These are phyloP conservation scores for Ammodytes dubius DNA, from an alignment of 2,113 vertebrate genomes.

Conservation along the genomic window DNA sequence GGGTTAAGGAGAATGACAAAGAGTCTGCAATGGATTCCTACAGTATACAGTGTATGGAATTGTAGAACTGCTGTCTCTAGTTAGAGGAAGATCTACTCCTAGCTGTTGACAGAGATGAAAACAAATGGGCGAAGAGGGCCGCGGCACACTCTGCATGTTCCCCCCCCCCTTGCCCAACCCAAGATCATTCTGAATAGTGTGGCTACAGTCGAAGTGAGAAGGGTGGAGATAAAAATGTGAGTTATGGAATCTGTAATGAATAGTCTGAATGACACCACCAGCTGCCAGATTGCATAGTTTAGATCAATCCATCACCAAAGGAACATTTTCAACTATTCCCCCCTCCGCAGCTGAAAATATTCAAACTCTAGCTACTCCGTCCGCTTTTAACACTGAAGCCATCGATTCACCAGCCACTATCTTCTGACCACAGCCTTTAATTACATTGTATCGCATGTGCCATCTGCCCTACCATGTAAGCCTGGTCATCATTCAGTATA, in stretches of 20 bases:
- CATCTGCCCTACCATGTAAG: constrained; percentile 60
- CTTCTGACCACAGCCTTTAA: constrained; percentile 67
- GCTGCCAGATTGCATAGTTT: constrained; percentile 72
- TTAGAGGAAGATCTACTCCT: neutral
- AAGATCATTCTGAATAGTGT: constrained; percentile 4
- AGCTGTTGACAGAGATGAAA: constrained; percentile 37
- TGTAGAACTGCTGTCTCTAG: neutral
- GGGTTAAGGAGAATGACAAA: constrained; percentile 20
- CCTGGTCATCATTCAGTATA: constrained; percentile 55
- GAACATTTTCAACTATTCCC: constrained; percentile 45
- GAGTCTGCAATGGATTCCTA: neutral
- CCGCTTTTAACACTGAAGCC: constrained; percentile 56
- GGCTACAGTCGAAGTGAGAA: constrained; percentile 5
- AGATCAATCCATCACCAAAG: constrained; percentile 70
- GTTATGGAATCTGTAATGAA: constrained; percentile 71
- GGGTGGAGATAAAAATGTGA: constrained; percentile 40
- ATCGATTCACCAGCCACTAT: constrained; percentile 53
- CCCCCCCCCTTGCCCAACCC: constrained; percentile 1
- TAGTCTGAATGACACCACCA: constrained; percentile 64
- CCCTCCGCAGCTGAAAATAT: constrained; percentile 62
- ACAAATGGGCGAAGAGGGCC: constrained; percentile 21
- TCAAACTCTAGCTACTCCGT: constrained; percentile 58
- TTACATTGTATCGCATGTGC: constrained; percentile 69
- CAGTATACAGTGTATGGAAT: neutral
- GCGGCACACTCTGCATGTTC: constrained; percentile 2